Base-by-base conservation (phyloP, 2,888 invertebrate genomes). In the Pterobdella sp. region DNA sequence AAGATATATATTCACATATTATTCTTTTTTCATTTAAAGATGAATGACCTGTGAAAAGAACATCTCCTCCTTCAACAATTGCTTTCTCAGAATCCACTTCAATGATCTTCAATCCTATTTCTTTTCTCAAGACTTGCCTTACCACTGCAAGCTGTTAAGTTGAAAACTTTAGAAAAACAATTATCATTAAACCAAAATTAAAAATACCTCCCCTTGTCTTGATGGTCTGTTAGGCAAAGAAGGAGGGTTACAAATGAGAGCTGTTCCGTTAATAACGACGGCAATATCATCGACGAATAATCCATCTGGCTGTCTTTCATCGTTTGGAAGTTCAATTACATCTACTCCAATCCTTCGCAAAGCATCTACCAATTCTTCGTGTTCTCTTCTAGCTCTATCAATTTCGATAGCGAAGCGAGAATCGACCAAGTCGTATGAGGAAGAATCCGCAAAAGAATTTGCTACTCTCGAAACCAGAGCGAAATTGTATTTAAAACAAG, bases 181-280 rank as follows among this genome's bases (percentile, higher is more conserved):
- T 56, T 0, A 18, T 26, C n/a, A 31, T 7, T 29, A 64, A 7
- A 37, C 29, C 52, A 18, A 32, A 72, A 65, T 56, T 56, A 7
- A 49, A 35, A 3, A 14, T 2, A 85, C 93, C 88, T 94, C 93
- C 82, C 89, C 89, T 76, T 88, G 87, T 72, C 83, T 76, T 1
- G 80, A 79, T 2, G 93, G 93, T 78, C 89, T 88, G 1, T 91
- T 89, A 10, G 76, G 73, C 22, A 74, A 52, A 36, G 76, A 67
- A 1, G 78, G 77, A 22, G 79, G 79, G 70, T 79, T 80, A 22
- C 82, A 80, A 74, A 97, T 89, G 10, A 97, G 87, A 0, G 93
- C 95, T 18, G 92, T 92, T 22, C 94, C 95, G 83, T 95, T 94
- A 82, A 93, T 92, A 74, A 94, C 88, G 32, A 96, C 89, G 4